Conservation (phyloP, 2,888 invertebrate genomes). For the Conomelus anceps region DNA sequence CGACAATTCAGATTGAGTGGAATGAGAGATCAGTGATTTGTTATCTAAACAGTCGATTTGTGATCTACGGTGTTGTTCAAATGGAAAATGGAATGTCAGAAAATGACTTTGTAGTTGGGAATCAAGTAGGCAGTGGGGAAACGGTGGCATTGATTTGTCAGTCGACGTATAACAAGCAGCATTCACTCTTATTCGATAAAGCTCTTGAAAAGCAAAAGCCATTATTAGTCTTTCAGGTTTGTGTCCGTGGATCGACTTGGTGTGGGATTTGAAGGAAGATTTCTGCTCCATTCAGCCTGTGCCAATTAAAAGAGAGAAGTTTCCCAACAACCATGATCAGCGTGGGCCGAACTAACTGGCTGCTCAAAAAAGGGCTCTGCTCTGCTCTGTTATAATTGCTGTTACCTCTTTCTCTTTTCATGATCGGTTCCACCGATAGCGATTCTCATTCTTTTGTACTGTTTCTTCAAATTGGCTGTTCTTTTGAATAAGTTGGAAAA, state of each 20-base stretch:
- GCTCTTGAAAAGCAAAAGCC: not conserved
- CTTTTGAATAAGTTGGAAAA: not conserved
- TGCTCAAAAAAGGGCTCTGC: not conserved
- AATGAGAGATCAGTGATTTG: not conserved
- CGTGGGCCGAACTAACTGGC: too few relatives aligned
- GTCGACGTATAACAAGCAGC: not conserved
- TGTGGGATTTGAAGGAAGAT: not conserved
- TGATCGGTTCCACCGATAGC: not conserved
- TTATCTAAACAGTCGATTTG: too few relatives aligned
- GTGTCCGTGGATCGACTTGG: not conserved
- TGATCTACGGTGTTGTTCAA: not conserved
- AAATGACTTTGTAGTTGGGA: not conserved
- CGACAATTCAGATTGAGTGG: not conserved
- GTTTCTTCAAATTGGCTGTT: not conserved
- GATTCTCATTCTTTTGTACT: not conserved
- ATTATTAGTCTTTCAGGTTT: not conserved
- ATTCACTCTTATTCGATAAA: not conserved
- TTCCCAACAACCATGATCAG: not conserved
- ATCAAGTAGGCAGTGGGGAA: not conserved
- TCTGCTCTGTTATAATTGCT: not conserved
- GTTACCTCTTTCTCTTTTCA: not conserved
- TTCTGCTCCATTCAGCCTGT: not conserved
- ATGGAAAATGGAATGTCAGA: not conserved
- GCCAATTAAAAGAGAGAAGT: not conserved
- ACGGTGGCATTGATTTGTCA: not conserved